Base-by-base conservation (phyloP, 2,888 invertebrate genomes). In the Sarcophaga subvicina region DNA sequence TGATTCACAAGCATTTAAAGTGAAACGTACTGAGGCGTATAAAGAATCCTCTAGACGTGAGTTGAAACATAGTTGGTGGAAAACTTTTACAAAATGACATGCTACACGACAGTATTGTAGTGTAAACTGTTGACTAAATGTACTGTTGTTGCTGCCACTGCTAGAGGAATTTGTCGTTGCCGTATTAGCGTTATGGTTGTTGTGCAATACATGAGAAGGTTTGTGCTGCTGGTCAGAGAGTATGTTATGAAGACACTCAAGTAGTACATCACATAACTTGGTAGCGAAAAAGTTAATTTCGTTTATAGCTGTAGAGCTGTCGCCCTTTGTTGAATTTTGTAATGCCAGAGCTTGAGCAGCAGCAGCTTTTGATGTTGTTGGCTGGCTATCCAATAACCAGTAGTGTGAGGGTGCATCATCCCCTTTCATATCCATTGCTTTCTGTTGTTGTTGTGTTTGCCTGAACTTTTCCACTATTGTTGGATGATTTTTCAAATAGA, bases 281-380 rank as follows among this genome's bases (percentile, higher is more conserved):
- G 92, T 92, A 83, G 92, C 92, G 89, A 93, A 93, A 91, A 92
- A 93, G 91, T 93, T 92, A 90, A 93, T 93, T 91, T 93, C 93
- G 87, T 91, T 92, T 83, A 91, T 89, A 83, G 80, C 73, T 79
- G 86, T 88, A 72, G 87, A 81, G 76, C 77, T 69, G 72, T 4
- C 17, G 14, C 14, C 17, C 17, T 64, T 82, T 72, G 83, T 69
- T 80, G 81, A 85, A 80, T 83, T 78, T 81, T 80, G 88, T 85
- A 25, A 70, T 47, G 85, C 70, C 25, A 71, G 12, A n/a, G 77
- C 70, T 25, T 78, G 69, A 75, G 73, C 84, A 60, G 76, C 67
- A 72, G 82, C 72, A 22, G 69, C 88, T 83, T 37, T 72, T 75
- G 88, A 80, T 78, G 87, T 75, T 80, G 76, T 80, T 67, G 85